phyloP scores from a whole-genome alignment of 2,113 vertebrate genomes.

The Ondatra zibethicus region DNA sequence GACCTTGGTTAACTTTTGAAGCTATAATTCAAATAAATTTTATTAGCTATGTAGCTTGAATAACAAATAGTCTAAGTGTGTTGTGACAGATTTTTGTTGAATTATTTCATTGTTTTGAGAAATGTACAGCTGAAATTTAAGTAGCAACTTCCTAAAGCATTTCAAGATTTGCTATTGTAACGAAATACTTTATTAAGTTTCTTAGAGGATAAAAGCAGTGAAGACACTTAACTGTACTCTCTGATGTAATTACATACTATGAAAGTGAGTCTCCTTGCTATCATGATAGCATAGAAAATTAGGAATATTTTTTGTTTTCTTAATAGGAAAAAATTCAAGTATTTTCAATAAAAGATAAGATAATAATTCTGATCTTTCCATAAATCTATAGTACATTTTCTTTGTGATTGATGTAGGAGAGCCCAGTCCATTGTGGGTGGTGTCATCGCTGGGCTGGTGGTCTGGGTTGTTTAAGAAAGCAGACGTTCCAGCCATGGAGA shows the following conservation, averaged over 20 bases:
- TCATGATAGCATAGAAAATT: constrained; percentile 56
- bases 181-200: constrained; percentile 13
- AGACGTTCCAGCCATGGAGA: background rate
- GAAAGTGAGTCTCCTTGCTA: constrained; percentile 25
- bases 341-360: constrained; percentile 41
- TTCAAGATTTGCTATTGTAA: constrained; percentile 45
- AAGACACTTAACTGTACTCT: constrained; percentile 20
- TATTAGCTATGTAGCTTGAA: constrained; percentile 64
- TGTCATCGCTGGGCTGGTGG: background rate
- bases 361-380: background rate
- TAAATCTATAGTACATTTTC: background rate
- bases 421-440: too few relatives aligned
- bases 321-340: constrained; percentile 23
- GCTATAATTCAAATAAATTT: constrained; percentile 70
- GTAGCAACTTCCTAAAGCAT: constrained; percentile 63
- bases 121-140: constrained; percentile 41
- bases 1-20: constrained; percentile 74
- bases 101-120: constrained; percentile 63
- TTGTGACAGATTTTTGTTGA: constrained; percentile 53
- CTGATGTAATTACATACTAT: constrained; percentile 32
- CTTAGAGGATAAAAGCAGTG: background rate
- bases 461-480: background rate
- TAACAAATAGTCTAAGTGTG: constrained; percentile 55
- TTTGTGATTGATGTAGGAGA: background rate
- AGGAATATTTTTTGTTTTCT: constrained; percentile 39